phyloP scores from a whole-genome alignment of 2,113 vertebrate species.

The Limanda limanda region DNA sequence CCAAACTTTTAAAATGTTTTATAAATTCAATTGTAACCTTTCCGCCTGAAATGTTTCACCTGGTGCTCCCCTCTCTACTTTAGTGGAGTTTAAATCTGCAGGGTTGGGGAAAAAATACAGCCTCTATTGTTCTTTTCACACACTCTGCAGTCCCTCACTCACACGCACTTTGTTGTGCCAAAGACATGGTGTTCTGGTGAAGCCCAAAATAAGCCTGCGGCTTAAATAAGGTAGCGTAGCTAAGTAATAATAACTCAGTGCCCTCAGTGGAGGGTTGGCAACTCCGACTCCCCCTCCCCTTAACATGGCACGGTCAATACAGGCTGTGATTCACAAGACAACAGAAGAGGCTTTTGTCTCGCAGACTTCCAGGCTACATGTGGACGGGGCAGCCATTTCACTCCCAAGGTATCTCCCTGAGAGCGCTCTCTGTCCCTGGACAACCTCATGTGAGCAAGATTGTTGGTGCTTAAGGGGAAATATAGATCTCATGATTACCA shows the following conservation, averaged over 20 bases:
- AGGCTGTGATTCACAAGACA: constrained; percentile 50
- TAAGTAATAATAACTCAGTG: constrained; percentile 54
- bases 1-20: background rate
- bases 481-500: constrained; percentile 79
- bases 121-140: constrained; percentile 52
- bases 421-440: constrained; percentile 50
- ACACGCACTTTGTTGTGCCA: constrained; percentile 52
- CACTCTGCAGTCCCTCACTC: constrained; percentile 23
- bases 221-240: constrained; percentile 71
- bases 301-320: constrained; percentile 34
- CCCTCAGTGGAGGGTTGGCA: constrained; percentile 42
- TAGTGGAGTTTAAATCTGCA: background rate
- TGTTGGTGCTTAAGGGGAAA: constrained; percentile 61
- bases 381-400: constrained; percentile 57
- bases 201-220: constrained; percentile 59
- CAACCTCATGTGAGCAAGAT: constrained; percentile 75
- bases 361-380: constrained; percentile 63
- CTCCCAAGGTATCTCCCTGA: constrained; percentile 56
- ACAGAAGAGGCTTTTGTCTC: constrained; percentile 73
- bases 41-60: constrained; percentile 7
- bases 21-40: background rate
- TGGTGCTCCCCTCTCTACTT: constrained; percentile 8
- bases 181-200: constrained; percentile 40
- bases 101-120: constrained; percentile 23
- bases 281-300: constrained; percentile 16